Evolutionary conservation across 2,888 invertebrate genomes (phyloP), one percentile per base, ranked within the genome.

Genomic region (Diogma glabrata): DNA sequence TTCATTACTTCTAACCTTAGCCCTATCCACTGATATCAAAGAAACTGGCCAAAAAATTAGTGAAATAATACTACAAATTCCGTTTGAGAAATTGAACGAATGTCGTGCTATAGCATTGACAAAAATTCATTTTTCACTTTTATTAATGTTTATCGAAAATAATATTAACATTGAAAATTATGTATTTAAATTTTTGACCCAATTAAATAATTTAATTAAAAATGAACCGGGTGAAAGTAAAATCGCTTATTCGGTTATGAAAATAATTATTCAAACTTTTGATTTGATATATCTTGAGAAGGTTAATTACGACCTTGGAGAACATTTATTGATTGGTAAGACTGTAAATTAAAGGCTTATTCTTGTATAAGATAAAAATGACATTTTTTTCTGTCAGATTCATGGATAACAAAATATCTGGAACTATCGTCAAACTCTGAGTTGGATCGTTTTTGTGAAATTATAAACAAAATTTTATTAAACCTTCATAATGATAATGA

Each of bases 111-210:
- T 61, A 14, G 60, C 65, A 9, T 59, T 68, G 2, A 61, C 64
- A 26, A 71, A 68, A 54, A 69, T 68, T 0, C 70, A 72, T 43
- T 61, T 69, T 55, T 66, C 69, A 1, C 26, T 72, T 33, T 54
- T 72, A 10, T 64, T 70, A 33, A 56, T 72, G 4, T 67, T 64
- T 3, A 59, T 67, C 24, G 59, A 61, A 38, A 60, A 63, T 40
- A 66, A 69, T 47, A 49, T 61, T 8, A 57, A 26, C 9, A 8
- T 26, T 24, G 23, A 46, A 12, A 24, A 12, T 10, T 46, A 46
- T 22, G 5, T 46, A 16, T 16, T 24, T 24, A 46, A 26, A 16
- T 9, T 46, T 5, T 10, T 26, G 8, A 4, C 5, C 3, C 46
- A 24, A 46, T 17, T 26, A 3, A 46, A 26, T 22, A 16, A 24